Evolutionary conservation across 2,888 invertebrate species (phyloP).

Genomic region (Poecilobothrus nobilitatus): DNA sequence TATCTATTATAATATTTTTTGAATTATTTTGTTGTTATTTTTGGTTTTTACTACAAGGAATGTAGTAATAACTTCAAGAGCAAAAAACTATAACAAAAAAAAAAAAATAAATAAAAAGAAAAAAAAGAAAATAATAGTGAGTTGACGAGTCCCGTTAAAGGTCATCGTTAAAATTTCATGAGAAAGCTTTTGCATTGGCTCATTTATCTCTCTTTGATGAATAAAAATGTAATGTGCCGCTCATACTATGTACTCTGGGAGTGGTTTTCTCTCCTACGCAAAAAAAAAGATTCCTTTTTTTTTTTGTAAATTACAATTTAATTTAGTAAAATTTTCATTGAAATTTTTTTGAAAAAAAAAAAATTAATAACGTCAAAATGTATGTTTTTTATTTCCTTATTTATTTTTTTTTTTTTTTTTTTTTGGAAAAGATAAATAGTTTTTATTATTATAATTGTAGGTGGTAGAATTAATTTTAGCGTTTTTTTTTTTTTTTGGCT

Average conservation of each 20-base stretch:
- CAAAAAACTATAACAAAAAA: not conserved
- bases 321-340: too few species aligned
- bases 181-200: not conserved
- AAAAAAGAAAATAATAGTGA: not conserved
- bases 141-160: conserved; percentile 1
- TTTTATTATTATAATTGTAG: too few species aligned
- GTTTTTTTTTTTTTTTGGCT: too few species aligned
- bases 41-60: not conserved
- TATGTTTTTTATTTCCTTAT: too few species aligned
- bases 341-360: too few species aligned
- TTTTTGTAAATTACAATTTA: too few species aligned
- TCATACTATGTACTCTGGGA: not conserved
- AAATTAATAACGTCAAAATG: too few species aligned
- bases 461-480: too few species aligned
- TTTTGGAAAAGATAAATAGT: too few species aligned
- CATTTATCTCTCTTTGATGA: not conserved
- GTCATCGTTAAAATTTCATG: not conserved
- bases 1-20: not conserved
- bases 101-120: not conserved
- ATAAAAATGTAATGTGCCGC: not conserved
- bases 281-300: too few species aligned
- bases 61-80: not conserved
- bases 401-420: too few species aligned
- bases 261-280: conserved; percentile 2
- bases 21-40: not conserved